These are phyloP conservation scores for Hucho hucho DNA, from an alignment of 2,113 vertebrate species.

Conservation along the genomic window DNA sequence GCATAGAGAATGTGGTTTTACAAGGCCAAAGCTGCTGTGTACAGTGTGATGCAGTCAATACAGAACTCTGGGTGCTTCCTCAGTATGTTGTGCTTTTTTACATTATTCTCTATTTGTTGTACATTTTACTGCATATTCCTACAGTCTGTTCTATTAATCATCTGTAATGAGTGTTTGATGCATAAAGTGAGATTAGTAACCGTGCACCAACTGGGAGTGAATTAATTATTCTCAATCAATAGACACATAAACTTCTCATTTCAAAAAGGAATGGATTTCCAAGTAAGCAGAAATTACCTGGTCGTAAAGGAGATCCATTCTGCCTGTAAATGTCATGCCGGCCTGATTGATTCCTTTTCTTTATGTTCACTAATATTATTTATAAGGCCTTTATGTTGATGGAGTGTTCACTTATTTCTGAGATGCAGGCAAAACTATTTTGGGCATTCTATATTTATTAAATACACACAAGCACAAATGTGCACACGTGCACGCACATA, in stretches of 20 bases:
- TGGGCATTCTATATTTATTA: neutral
- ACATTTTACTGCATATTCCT: neutral
- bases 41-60: too few species aligned
- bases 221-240: neutral
- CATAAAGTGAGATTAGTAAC: neutral
- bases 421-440: neutral
- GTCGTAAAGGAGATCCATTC: neutral
- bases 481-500: too few species aligned
- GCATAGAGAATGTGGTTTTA: too few species aligned
- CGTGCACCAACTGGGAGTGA: neutral
- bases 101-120: too few species aligned
- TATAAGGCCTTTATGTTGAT: neutral
- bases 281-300: neutral
- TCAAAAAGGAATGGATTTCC: neutral
- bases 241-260: neutral
- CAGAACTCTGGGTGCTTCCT: too few species aligned
- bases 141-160: neutral
- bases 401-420: neutral
- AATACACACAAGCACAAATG: neutral
- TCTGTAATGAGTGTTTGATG: neutral
- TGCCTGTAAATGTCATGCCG: too few species aligned
- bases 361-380: neutral
- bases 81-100: too few species aligned
- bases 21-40: too few species aligned
- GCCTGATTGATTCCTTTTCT: neutral